These are phyloP conservation scores for Meloidogyne hapla DNA, from an alignment of 1,140 invertebrate genomes.

Conservation along the genomic window DNA sequence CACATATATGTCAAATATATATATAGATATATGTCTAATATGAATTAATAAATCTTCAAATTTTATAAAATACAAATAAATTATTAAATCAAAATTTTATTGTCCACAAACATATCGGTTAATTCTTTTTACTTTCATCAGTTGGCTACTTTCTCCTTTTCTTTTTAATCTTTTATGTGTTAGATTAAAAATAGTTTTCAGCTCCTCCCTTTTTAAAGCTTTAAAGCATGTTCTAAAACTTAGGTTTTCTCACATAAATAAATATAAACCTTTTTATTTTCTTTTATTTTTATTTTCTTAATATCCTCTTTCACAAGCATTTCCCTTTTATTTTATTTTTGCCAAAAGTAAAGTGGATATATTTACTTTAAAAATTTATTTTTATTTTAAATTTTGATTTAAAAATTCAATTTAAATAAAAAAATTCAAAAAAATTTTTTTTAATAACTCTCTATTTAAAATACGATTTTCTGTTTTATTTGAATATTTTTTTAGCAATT, in stretches of 20 bases:
- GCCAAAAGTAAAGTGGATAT: too few relatives aligned
- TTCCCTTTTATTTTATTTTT: background rate
- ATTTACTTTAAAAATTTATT: too few relatives aligned
- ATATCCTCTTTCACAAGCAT: background rate
- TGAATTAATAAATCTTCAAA: too few relatives aligned
- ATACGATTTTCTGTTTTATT: too few relatives aligned
- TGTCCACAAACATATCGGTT: background rate
- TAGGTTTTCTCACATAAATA: background rate
- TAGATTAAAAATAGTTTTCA: background rate
- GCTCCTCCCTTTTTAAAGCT: background rate
- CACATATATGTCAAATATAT: too few relatives aligned
- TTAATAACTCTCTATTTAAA: too few relatives aligned
- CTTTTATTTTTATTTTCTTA: background rate
- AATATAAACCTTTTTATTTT: background rate
- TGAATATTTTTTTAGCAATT: too few relatives aligned
- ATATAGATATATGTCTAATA: too few relatives aligned
- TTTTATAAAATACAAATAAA: background rate
- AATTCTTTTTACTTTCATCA: background rate
- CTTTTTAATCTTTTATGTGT: background rate
- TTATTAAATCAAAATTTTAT: background rate
- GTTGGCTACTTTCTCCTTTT: background rate
- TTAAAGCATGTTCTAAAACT: slow-evolving; percentile 4
- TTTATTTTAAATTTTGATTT: too few relatives aligned
- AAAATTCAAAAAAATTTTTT: too few relatives aligned
- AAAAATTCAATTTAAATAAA: too few relatives aligned